Evolutionary conservation across 2,797 vertebrate genomes (phyloP).

Genomic region (Anguilla anguilla): DNA sequence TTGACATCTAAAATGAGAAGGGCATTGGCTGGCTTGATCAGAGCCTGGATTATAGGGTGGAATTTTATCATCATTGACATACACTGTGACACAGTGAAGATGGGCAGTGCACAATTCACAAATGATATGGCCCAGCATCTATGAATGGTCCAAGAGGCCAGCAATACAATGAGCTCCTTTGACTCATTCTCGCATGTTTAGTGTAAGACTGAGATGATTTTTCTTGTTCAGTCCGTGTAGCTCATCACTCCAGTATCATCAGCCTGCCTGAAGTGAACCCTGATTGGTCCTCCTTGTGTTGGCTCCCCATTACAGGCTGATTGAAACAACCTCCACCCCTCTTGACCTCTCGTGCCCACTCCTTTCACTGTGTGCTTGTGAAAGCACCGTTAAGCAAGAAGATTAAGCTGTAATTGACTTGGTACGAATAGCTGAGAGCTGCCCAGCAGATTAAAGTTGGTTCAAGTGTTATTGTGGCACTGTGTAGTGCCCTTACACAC

Average conservation of each 20-base stretch:
- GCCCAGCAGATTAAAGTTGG: slow-evolving; percentile 35
- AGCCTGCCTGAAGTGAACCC: not conserved
- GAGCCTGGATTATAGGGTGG: not conserved
- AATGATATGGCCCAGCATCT: not conserved
- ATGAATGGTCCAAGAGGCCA: not conserved
- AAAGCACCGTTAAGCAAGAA: slow-evolving; percentile 16
- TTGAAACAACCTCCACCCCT: not conserved
- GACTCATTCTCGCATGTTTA: not conserved
- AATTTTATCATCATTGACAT: not conserved
- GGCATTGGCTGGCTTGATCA: not conserved
- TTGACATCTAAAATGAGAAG: not conserved
- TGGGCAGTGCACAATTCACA: not conserved
- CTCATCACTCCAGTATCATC: not conserved
- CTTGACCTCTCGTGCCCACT: not conserved
- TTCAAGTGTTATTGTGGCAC: not conserved
- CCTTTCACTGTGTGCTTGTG: not conserved
- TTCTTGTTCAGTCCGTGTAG: not conserved
- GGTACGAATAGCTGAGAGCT: slow-evolving; percentile 68
- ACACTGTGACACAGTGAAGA: not conserved
- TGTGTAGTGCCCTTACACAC: not conserved
- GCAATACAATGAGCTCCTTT: not conserved
- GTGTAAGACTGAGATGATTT: not conserved
- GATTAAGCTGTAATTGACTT: slow-evolving; percentile 64
- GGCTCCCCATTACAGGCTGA: not conserved
- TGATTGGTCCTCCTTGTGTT: not conserved